phyloP scores from a whole-genome alignment of 2,888 invertebrate genomes.

The Drosophila prolongata region DNA sequence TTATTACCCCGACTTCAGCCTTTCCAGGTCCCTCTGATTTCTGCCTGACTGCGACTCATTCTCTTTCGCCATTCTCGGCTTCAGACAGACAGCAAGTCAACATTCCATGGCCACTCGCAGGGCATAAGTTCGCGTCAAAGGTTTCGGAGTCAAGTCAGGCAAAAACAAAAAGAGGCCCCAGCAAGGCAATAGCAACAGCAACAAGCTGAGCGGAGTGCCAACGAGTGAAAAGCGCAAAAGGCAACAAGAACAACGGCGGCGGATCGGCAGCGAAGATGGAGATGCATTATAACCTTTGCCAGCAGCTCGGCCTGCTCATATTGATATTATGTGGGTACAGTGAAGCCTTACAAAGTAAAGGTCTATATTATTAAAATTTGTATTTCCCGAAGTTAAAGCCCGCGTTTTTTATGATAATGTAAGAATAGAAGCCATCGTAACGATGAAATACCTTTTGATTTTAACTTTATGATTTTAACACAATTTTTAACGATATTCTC shows the following conservation, averaged over 20 bases:
- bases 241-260: constrained; percentile 43
- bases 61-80: constrained; percentile 39
- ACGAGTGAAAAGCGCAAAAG: constrained; percentile 62
- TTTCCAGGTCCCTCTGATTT: constrained; percentile 33
- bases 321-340: constrained; percentile 60
- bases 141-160: constrained; percentile 61
- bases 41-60: constrained; percentile 41
- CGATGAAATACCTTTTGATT: too few species aligned
- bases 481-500: too few species aligned
- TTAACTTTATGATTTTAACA: too few species aligned
- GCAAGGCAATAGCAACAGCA: constrained; percentile 20
- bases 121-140: constrained; percentile 82
- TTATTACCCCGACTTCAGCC: constrained; percentile 30
- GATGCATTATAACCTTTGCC: constrained; percentile 44
- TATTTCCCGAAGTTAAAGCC: too few species aligned
- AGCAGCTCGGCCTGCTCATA: constrained; percentile 71
- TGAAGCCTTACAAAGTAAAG: constrained; percentile 11
- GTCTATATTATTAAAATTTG: too few species aligned
- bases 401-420: too few species aligned
- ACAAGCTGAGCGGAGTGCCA: constrained; percentile 49
- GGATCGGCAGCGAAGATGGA: constrained; percentile 24
- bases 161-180: constrained; percentile 29
- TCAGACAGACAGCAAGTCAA: constrained; percentile 65
- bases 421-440: too few species aligned
- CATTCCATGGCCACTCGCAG: constrained; percentile 79